These are phyloP conservation scores for Phania funesta DNA, from an alignment of 2,888 invertebrate species.

Conservation along the genomic window DNA sequence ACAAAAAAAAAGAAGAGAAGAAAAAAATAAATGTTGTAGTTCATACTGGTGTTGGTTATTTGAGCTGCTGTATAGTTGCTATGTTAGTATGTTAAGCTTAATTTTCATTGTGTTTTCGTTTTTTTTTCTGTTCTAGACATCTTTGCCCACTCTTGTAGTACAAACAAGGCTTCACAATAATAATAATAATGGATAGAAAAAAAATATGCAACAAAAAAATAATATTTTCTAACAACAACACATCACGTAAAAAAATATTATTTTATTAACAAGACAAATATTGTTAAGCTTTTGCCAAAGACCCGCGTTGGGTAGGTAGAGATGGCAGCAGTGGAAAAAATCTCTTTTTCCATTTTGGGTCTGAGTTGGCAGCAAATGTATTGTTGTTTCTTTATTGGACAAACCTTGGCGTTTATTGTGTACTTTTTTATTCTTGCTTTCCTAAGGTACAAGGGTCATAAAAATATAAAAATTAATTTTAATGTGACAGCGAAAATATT, in stretches of 20 bases:
- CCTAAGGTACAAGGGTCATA: conserved; percentile 72
- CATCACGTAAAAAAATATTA: conserved; percentile 73
- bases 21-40: neutral
- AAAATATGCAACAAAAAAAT: conserved; percentile 16
- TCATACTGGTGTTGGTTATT: conserved; percentile 50
- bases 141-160: neutral
- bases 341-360: conserved; percentile 57
- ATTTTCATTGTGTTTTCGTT: conserved; percentile 60
- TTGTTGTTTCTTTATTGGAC: conserved; percentile 39
- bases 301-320: neutral
- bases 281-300: conserved; percentile 68
- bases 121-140: neutral
- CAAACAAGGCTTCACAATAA: conserved; percentile 20
- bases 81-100: conserved; percentile 49
- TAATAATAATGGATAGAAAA: conserved; percentile 48
- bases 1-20: conserved; percentile 28
- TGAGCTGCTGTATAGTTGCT: conserved; percentile 59
- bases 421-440: conserved; percentile 1
- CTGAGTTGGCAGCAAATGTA: conserved; percentile 48
- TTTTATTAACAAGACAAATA: conserved; percentile 77
- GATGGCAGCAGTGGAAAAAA: conserved; percentile 11
- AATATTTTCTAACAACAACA: conserved; percentile 40
- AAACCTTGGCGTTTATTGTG: conserved; percentile 9
- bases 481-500: conserved; percentile 72
- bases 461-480: conserved; percentile 77